Percentiles rank a stretch among this genome's conserved stretches.
Conservation (phyloP, 92 coral and sea anemone genomes). For the Galaxea fascicularis region DNA sequence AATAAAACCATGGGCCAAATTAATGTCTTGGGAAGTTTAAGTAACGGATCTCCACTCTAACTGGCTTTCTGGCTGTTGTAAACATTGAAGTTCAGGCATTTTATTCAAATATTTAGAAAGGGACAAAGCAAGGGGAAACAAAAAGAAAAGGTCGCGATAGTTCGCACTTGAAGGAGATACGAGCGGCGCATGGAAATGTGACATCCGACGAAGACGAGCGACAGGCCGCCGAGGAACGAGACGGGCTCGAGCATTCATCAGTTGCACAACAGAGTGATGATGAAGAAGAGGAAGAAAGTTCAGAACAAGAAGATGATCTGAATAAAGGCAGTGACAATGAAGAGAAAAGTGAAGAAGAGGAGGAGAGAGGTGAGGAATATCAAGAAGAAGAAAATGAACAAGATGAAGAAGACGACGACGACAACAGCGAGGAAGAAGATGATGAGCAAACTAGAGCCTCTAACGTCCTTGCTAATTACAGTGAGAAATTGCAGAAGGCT, state of each 20-base stretch:
- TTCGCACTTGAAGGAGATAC: background rate
- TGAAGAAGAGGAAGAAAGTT: conserved; percentile 31
- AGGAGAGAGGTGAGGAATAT: conserved; percentile 17
- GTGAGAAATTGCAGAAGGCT: conserved; percentile 73
- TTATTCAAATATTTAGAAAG: background rate
- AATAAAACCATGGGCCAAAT: no score
- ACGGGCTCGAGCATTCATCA: no score
- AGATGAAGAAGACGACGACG: conserved; percentile 8
- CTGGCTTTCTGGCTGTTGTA: background rate
- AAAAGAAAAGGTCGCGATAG: background rate
- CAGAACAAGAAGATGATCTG: conserved; percentile 13
- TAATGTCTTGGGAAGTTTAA: no score
- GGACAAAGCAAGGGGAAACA: background rate
- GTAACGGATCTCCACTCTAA: background rate
- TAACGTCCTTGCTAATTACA: conserved; percentile 50
- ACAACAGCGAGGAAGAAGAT: conserved; percentile 11
- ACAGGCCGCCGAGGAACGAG: background rate
- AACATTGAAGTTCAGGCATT: background rate
- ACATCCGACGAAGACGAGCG: background rate
- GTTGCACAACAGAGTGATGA: background rate
- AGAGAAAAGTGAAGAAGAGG: conserved; percentile 10
- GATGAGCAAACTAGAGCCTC: conserved; percentile 26
- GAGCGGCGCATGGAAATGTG: background rate
- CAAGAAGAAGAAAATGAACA: background rate
- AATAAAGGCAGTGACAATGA: conserved; percentile 31